Conservation (phyloP, 2,797 vertebrate genomes). For the Notolabrus celidotus region DNA sequence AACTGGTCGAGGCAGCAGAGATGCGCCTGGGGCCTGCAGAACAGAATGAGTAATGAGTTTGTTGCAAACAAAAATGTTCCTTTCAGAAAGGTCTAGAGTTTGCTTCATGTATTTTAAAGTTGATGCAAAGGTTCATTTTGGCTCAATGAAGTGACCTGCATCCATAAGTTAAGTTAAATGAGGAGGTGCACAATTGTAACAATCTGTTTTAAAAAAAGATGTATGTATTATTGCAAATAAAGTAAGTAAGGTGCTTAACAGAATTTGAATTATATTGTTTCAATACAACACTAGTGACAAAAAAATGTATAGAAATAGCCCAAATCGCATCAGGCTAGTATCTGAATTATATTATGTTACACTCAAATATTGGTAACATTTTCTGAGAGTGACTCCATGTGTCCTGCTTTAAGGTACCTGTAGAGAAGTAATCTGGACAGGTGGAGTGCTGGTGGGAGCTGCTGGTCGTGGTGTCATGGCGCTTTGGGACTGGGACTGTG, state of each 20-base stretch:
- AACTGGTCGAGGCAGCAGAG: conserved; percentile 89
- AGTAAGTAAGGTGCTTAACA: too few relatives aligned
- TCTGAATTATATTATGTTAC: not conserved
- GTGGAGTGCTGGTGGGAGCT: conserved; percentile 90
- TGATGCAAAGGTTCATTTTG: conserved; percentile 9
- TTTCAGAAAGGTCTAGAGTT: not conserved
- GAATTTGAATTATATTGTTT: too few relatives aligned
- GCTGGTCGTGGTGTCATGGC: conserved; percentile 92
- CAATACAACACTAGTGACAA: not conserved
- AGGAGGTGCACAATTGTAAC: too few relatives aligned
- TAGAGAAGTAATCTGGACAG: conserved; percentile 92
- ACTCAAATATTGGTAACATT: too few relatives aligned
- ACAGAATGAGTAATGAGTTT: not conserved
- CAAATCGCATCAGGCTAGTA: conserved; percentile 1
- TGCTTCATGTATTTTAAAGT: not conserved
- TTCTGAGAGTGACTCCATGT: not conserved
- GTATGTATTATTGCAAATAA: too few relatives aligned
- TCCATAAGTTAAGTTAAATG: too few relatives aligned
- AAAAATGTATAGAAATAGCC: not conserved
- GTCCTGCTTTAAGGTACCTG: conserved; percentile 81
- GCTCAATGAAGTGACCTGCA: too few relatives aligned
- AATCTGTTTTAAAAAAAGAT: too few relatives aligned
- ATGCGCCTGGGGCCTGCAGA: conserved; percentile 87
- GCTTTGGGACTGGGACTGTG: conserved; percentile 93
- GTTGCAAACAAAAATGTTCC: not conserved